phyloP scores from a whole-genome alignment of 2,113 vertebrate genomes.

The Myotis yumanensis region DNA sequence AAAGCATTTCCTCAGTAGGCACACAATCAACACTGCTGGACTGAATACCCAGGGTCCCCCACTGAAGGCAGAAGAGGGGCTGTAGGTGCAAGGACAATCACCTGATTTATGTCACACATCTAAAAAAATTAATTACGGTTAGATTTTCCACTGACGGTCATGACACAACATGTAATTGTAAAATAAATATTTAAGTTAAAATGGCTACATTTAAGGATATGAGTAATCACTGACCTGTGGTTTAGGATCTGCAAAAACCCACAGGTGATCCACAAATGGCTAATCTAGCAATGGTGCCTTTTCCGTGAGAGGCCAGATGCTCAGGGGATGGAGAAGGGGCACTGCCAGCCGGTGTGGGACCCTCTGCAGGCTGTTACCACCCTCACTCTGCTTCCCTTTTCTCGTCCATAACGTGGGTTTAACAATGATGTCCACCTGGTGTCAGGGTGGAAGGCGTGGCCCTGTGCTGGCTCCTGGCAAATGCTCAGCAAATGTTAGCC shows the following conservation, averaged over 20 bases:
- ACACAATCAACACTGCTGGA: background rate
- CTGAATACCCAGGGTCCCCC: no score
- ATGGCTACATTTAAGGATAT: background rate
- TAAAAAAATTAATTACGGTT: background rate
- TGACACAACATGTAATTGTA: background rate
- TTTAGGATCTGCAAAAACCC: background rate
- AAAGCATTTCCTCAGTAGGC: background rate
- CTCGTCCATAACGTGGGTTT: no score
- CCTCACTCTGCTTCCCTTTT: background rate
- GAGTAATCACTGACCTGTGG: no score
- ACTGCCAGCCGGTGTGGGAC: accelerated
- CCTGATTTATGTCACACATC: background rate
- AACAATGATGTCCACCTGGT: accelerated
- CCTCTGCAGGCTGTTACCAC: accelerated
- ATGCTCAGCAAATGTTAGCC: accelerated
- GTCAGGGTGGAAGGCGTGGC: accelerated
- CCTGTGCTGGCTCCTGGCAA: accelerated
- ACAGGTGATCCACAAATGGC: accelerated
- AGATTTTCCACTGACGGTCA: background rate
- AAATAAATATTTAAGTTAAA: background rate
- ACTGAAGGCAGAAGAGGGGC: accelerated
- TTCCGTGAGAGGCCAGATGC: accelerated
- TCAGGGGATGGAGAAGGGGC: background rate
- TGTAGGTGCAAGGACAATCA: background rate
- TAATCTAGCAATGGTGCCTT: accelerated